phyloP scores from a whole-genome alignment of 1,140 invertebrate genomes.

The Homalodisca vitripennis region DNA sequence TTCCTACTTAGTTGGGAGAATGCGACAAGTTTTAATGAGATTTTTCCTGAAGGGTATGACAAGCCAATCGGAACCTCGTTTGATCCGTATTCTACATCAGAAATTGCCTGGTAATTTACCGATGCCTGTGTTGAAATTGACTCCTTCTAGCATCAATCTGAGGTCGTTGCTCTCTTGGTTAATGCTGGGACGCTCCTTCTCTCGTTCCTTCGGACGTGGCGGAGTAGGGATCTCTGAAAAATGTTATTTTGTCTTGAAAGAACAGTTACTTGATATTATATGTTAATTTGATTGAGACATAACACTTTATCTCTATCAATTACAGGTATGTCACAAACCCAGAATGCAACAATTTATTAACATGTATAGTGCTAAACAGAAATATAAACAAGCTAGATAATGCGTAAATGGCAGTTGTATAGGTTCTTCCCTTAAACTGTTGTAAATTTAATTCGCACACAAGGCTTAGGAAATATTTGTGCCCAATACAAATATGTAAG shows the following conservation, averaged over 20 bases:
- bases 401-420: too few relatives aligned
- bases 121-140: conserved; percentile 2
- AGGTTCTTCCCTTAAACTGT: too few relatives aligned
- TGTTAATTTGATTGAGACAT: not conserved
- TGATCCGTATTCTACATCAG: not conserved
- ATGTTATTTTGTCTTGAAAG: not conserved
- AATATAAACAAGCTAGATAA: too few relatives aligned
- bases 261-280: not conserved
- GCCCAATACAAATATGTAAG: not conserved
- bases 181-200: not conserved
- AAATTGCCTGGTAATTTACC: too few relatives aligned
- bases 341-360: not conserved
- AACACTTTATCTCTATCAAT: not conserved
- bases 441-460: not conserved
- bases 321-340: not conserved
- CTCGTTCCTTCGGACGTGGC: not conserved
- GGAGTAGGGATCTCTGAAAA: not conserved
- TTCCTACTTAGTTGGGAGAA: not conserved
- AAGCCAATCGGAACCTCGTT: not conserved
- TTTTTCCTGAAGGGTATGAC: not conserved
- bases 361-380: too few relatives aligned
- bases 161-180: conserved; percentile 17
- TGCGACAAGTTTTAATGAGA: not conserved
- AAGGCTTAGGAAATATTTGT: not conserved
- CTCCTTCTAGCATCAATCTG: not conserved